A percentile compares a stretch with the other conserved stretches of the same genome.
Conservation (phyloP, 2,888 invertebrate genomes). For the Agrochola lychnidis region DNA sequence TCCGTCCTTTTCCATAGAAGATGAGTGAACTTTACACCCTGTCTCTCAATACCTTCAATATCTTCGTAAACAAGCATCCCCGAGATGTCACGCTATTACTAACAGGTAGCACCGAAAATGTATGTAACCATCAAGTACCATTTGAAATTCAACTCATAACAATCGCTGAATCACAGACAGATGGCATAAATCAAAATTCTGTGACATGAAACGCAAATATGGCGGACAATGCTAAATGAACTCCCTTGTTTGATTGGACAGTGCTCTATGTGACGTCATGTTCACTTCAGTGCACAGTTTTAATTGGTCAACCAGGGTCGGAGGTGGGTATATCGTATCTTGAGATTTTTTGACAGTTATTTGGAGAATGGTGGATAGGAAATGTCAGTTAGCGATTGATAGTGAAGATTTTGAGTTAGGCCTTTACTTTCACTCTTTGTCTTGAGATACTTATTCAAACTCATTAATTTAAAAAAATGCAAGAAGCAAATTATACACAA, state of each 20-base stretch:
- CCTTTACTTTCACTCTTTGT: neutral
- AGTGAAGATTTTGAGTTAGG: neutral
- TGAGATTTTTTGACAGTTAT: conserved; percentile 19
- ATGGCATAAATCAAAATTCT: conserved; percentile 50
- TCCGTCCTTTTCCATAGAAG: too few species aligned
- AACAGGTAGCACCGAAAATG: neutral
- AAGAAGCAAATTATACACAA: neutral
- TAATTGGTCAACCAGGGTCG: conserved; percentile 50
- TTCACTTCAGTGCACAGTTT: conserved; percentile 44
- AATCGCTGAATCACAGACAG: conserved; percentile 35
- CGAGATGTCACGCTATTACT: neutral
- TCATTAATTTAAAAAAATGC: neutral
- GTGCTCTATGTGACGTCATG: conserved; percentile 42
- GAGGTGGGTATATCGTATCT: conserved; percentile 22
- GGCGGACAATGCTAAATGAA: conserved; percentile 61
- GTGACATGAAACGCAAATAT: conserved; percentile 60
- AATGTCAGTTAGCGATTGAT: neutral
- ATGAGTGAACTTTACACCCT: too few species aligned
- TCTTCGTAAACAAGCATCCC: neutral
- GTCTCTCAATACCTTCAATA: too few species aligned
- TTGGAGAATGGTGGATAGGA: too few species aligned
- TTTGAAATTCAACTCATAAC: conserved; percentile 30
- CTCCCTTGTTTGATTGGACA: conserved; percentile 60
- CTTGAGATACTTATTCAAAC: neutral
- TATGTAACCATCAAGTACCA: neutral